These are phyloP conservation scores for Pandemis corylana DNA, from an alignment of 2,888 invertebrate species.

Conservation along the genomic window DNA sequence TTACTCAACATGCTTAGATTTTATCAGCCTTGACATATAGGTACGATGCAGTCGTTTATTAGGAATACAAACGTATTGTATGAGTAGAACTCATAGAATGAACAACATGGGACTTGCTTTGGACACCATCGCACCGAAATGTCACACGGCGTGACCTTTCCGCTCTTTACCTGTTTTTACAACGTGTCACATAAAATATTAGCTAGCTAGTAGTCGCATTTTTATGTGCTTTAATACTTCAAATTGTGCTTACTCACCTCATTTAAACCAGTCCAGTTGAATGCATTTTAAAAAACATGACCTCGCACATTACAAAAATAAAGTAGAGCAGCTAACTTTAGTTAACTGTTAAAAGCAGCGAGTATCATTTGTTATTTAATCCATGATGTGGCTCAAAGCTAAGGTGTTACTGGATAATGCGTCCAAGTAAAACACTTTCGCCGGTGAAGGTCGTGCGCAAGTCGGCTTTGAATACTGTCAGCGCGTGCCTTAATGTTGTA, in stretches of 20 bases:
- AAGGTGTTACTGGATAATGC: constrained; percentile 50
- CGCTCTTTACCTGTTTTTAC: constrained; percentile 3
- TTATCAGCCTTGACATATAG: constrained; percentile 39
- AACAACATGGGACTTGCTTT: neutral
- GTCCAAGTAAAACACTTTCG: constrained; percentile 75
- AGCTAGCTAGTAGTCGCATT: neutral
- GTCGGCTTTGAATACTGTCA: constrained; percentile 64
- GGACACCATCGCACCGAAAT: constrained; percentile 3
- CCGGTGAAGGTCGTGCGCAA: constrained; percentile 66
- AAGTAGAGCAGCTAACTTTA: neutral
- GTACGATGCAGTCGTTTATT: constrained; percentile 22
- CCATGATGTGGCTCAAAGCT: constrained; percentile 30
- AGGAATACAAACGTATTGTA: constrained; percentile 9
- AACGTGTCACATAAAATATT: neutral
- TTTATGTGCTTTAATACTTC: neutral
- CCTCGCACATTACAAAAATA: neutral
- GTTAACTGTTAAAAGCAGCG: neutral
- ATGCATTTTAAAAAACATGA: neutral
- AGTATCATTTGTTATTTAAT: constrained; percentile 6
- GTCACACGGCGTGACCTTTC: constrained; percentile 21
- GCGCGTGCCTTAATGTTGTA: constrained; percentile 57
- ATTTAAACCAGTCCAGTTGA: neutral
- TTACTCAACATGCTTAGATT: constrained; percentile 33
- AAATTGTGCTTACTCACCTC: neutral
- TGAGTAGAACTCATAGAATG: constrained; percentile 2